Base-by-base conservation (phyloP, 1,140 invertebrate genomes). In the Copidosoma floridanum region DNA sequence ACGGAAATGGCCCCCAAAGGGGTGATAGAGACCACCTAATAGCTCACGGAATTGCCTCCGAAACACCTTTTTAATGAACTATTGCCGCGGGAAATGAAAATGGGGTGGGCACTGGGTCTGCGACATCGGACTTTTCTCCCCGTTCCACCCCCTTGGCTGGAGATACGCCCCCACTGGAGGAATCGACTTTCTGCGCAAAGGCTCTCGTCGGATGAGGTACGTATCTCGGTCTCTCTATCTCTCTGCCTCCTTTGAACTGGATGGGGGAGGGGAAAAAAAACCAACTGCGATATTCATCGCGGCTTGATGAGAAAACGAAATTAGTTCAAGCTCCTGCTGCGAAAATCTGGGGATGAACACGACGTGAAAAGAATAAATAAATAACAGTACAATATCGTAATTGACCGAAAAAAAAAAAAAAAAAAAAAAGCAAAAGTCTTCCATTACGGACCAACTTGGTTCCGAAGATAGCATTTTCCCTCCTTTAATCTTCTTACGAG, bases 11-110 rank as follows among this genome's bases (percentile, higher is more conserved):
- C 79, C 77, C 84, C 82, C 84, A 71, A 69, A 82, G 84, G 85
- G 81, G 83, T 82, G 81, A 85, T 86, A 84, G 76, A 76, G 80
- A 80, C 78, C 77, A 81, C 81, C 84, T 85, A 86, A 85, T 85
- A 84, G 84, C 83, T 82, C 80, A 80, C 80, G 77, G 82, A 85
- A 85, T 84, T 83, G 83, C 83, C 81, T 81, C 77, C 77, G 81
- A 85, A 85, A 86, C 83, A 85, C 83, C 84, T 85, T 84, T 85
- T 85, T 86, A 86, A 86, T 86, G 85, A 86, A 85, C 84, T 85
- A 85, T 85, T 83, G 83, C 79, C 78, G 75, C 77, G 80, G 82
- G 81, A 84, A 85, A 84, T 84, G 83, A 84, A 84, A 84, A 80
- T 75, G 79, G 81, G 78, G 78, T 78, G 81, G 68, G 72, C n/a